Evolutionary conservation across 1,140 invertebrate genomes (phyloP), one percentile per base, ranked within the genome.

Genomic region (Drosophila kikkawai): DNA sequence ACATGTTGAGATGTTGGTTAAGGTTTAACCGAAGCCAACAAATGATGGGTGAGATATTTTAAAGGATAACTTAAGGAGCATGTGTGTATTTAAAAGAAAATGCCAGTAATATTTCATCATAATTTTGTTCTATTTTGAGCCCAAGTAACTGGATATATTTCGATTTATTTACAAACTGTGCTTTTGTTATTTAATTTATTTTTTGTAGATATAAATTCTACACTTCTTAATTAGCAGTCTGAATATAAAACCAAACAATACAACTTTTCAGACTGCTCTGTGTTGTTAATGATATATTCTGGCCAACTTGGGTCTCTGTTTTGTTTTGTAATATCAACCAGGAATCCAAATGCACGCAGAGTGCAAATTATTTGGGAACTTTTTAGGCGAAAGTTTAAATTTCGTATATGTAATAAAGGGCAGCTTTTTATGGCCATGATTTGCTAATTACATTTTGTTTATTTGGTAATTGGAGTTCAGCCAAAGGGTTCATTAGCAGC

Each of bases 401-500:
- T 71, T 56, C 7, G 15, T 37, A 26, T 45, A 41, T 63, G 48
- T 47, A 47, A 67, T 59, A 59, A 48, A 12, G 7, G 41, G 29
- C 34, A 48, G 37, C 42, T 82, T 81, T 73, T 75, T 64, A 59
- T 48, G 41, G 26, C n/a, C 45, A 42, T 59, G 50, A 56, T 41
- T 61, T 61, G 59, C 59, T 71, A 50, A 77, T 71, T 63, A 48
- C 37, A 48, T 32, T 41, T 45, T 61, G 61, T 63, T 74, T 56
- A 37, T 79, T 47, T 60, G 48, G 37, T 67, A 80, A 67, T 75
- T 80, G 56, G 50, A 39, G 37, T 51, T 19, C 37, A 34, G 57
- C 69, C 66, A 69, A 73, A 74, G 66, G 51, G 55, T 71, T 79
- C 36, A 57, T 50, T 34, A 50, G 75, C 26, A 22, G 22, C 36